These are phyloP conservation scores for Ceriagrion tenellum DNA, from an alignment of 2,888 invertebrate genomes.

Conservation along the genomic window DNA sequence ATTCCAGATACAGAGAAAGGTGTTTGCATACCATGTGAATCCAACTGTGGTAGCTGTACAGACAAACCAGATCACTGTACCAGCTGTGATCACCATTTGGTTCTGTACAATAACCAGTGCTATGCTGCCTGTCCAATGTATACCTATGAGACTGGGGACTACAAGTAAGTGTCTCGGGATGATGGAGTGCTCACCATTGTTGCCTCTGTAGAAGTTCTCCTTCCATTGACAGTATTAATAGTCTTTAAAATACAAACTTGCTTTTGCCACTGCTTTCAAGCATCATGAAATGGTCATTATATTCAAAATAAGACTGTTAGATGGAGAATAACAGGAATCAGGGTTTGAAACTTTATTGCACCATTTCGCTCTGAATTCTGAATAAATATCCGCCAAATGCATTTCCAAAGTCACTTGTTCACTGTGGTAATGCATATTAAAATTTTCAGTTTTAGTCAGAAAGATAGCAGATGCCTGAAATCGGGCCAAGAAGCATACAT, in stretches of 20 bases:
- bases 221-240: neutral
- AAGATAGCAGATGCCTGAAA: no score
- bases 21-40: slow-evolving; percentile 91
- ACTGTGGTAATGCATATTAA: no score
- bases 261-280: neutral
- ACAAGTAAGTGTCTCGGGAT: slow-evolving; percentile 80
- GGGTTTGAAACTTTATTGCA: no score
- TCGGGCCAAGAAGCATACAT: no score
- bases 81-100: slow-evolving; percentile 92
- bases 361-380: no score
- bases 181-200: neutral
- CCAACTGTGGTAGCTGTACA: slow-evolving; percentile 92
- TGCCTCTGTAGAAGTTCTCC: neutral
- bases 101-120: slow-evolving; percentile 90
- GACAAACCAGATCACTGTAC: slow-evolving; percentile 91
- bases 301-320: no score
- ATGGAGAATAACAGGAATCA: no score
- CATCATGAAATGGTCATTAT: no score
- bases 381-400: no score
- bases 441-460: no score
- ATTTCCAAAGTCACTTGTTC: no score
- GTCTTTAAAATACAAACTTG: slow-evolving; percentile 61
- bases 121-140: slow-evolving; percentile 90
- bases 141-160: slow-evolving; percentile 92
- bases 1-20: slow-evolving; percentile 83